A percentile compares a stretch with the other conserved stretches of the same genome.
These are phyloP conservation scores for Gallinago jamesoni DNA, from an alignment of 2,113 vertebrate genomes.

Conservation along the genomic window DNA sequence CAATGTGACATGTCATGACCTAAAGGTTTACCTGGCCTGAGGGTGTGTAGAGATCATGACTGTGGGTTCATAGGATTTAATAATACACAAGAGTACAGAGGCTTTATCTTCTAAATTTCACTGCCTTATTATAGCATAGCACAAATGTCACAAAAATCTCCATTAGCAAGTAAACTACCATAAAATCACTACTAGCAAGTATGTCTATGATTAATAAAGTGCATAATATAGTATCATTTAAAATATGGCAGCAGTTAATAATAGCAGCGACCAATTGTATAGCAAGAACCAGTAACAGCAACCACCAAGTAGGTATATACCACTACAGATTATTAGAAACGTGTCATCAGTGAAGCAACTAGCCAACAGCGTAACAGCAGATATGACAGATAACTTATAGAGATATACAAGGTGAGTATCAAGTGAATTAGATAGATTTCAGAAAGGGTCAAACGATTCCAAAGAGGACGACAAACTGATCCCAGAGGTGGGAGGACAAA, in stretches of 20 bases:
- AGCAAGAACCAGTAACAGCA: background rate
- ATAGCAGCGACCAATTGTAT: background rate
- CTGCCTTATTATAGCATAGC: background rate
- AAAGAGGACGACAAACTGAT: background rate
- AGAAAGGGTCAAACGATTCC: background rate
- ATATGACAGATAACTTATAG: background rate
- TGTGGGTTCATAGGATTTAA: background rate
- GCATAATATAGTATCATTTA: background rate
- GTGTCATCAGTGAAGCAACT: background rate
- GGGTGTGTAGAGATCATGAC: background rate
- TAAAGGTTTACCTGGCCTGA: background rate
- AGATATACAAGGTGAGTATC: background rate
- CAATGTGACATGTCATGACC: background rate
- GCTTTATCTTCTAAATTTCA: background rate
- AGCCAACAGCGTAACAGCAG: background rate
- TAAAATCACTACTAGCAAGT: background rate
- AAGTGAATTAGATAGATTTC: background rate
- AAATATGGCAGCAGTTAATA: background rate
- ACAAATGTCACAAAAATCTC: background rate
- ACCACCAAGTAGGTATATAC: background rate
- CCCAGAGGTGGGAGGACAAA: background rate
- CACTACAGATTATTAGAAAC: background rate
- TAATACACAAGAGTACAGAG: background rate
- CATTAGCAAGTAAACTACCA: background rate
- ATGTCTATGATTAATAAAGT: background rate